phyloP scores from a whole-genome alignment of 2,113 vertebrate genomes.

The Labeo rohita region DNA sequence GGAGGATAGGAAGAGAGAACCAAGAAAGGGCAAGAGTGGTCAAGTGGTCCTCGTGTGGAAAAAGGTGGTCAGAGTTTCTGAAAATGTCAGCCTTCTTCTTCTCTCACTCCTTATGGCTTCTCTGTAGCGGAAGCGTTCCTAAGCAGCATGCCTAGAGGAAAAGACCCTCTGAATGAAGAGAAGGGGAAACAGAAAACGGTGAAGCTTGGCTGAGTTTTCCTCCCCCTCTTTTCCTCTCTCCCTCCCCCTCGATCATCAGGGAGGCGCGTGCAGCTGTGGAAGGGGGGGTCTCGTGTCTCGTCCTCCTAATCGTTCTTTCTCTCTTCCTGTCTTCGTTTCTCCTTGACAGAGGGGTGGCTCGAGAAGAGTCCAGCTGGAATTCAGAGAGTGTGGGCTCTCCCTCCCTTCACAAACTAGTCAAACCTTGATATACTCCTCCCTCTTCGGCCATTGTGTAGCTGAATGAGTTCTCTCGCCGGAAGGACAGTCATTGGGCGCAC shows the following conservation, averaged over 20 bases:
- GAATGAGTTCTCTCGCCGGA: neutral
- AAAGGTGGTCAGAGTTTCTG: conserved; percentile 31
- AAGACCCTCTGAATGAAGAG: conserved; percentile 46
- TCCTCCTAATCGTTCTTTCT: conserved; percentile 45
- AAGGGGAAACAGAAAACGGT: conserved; percentile 45
- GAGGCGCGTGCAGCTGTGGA: conserved; percentile 41
- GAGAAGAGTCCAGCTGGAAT: conserved; percentile 47
- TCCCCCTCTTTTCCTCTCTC: conserved; percentile 35
- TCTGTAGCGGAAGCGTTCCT: neutral
- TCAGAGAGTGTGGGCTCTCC: conserved; percentile 16
- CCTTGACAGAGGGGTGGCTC: conserved; percentile 51
- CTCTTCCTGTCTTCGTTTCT: conserved; percentile 43
- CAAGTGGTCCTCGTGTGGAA: conserved; percentile 22
- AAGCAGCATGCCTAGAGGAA: conserved; percentile 39
- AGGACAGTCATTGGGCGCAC: conserved; percentile 15
- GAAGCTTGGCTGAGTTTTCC: conserved; percentile 42
- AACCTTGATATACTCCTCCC: conserved; percentile 26
- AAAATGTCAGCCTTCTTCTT: conserved; percentile 13
- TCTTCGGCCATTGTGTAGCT: neutral
- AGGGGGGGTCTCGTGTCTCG: conserved; percentile 25
- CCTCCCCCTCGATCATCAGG: conserved; percentile 46
- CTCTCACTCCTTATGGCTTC: conserved; percentile 15
- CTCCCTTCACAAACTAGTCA: conserved; percentile 36
- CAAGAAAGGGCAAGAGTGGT: conserved; percentile 28
- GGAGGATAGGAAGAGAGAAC: conserved; percentile 27